Percentiles rank a stretch among this genome's conserved stretches.
phyloP scores from a whole-genome alignment of 2,888 invertebrate species.

The Euzetes globulus region DNA sequence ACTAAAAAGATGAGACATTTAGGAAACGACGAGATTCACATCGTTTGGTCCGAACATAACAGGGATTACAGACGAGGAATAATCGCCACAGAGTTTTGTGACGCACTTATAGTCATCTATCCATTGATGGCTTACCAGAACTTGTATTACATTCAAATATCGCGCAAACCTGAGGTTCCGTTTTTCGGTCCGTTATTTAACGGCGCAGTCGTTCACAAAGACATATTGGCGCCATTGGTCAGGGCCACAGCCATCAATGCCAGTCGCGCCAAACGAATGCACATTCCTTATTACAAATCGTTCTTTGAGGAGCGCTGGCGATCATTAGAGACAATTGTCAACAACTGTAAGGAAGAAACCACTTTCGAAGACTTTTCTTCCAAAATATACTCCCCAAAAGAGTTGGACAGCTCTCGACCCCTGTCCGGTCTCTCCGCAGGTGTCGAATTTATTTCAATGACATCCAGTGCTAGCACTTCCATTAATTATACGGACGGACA shows the following conservation, averaged over 20 bases:
- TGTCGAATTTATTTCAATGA: not conserved
- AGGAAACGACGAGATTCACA: conserved; percentile 96
- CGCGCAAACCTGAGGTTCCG: conserved; percentile 55
- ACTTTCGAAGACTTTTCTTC: conserved; percentile 78
- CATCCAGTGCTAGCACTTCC: not conserved
- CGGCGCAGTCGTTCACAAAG: conserved; percentile 70
- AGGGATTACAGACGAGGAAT: conserved; percentile 92
- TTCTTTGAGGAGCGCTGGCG: conserved; percentile 84
- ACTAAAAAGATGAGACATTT: conserved; percentile 71
- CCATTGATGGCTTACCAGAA: conserved; percentile 57
- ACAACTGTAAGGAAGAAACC: conserved; percentile 72
- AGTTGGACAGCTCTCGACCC: conserved; percentile 3
- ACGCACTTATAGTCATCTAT: conserved; percentile 92
- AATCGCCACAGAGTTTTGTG: conserved; percentile 98
- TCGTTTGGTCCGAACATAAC: conserved; percentile 97
- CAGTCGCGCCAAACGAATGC: conserved; percentile 80
- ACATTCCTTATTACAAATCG: conserved; percentile 80
- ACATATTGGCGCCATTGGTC: conserved; percentile 72
- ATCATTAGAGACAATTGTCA: conserved; percentile 72
- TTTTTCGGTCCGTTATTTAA: conserved; percentile 93
- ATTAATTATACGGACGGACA: not conserved
- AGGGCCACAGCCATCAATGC: conserved; percentile 83
- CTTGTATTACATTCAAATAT: conserved; percentile 36
- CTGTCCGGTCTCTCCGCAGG: conserved; percentile 13
- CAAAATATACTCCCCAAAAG: conserved; percentile 49